Conservation (phyloP, 23 tunicate genomes). For the Halocynthia aurantium region DNA sequence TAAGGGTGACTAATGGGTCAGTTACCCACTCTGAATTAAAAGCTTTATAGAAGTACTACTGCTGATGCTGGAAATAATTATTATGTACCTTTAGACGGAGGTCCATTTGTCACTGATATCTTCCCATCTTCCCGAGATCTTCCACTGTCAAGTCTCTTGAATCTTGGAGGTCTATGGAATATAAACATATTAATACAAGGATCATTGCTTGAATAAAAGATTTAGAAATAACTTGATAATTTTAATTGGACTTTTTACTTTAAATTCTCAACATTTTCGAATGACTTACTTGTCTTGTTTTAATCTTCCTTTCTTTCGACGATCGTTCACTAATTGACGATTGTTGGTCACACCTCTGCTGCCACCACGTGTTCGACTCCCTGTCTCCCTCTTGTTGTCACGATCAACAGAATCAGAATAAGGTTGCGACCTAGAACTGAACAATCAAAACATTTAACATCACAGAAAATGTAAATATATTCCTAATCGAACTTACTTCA, state of each 20-base stretch:
- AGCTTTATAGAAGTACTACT: no score
- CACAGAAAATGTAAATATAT: neutral
- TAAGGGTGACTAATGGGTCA: no score
- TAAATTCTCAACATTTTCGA: neutral
- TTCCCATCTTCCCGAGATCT: conserved; percentile 14
- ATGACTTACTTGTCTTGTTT: conserved; percentile 41
- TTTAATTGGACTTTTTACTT: neutral
- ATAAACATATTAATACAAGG: neutral
- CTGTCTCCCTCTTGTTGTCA: conserved; percentile 11
- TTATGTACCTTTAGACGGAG: neutral
- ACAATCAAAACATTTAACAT: neutral
- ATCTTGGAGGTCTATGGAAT: conserved; percentile 65
- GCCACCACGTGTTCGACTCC: neutral
- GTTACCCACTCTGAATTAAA: no score
- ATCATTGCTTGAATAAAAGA: no score
- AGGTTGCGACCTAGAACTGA: neutral
- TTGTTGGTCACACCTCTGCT: neutral
- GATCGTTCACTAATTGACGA: neutral
- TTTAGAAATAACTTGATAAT: no score
- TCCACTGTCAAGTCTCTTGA: conserved; percentile 28
- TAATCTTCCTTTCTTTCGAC: conserved; percentile 17
- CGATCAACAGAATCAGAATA: conserved; percentile 6
- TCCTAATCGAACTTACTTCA: neutral
- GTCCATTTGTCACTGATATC: conserved; percentile 2
- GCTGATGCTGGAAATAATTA: neutral